These are phyloP conservation scores for Drosophila orena DNA, from an alignment of 1,140 invertebrate genomes.

Conservation along the genomic window DNA sequence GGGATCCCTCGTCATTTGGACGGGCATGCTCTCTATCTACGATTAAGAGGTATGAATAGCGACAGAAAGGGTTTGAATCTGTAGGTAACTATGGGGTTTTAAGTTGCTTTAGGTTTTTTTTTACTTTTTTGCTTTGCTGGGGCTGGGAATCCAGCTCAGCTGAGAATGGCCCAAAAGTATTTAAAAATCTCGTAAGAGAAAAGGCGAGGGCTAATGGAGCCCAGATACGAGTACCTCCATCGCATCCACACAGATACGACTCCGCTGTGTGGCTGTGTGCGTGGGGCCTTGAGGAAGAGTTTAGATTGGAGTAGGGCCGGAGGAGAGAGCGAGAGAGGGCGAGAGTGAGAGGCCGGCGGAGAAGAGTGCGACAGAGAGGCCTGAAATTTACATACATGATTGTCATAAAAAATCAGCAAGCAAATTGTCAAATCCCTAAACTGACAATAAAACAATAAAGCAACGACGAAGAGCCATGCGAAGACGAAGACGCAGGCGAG, in stretches of 20 bases:
- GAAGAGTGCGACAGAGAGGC: conserved; percentile 18
- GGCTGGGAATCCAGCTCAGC: conserved; percentile 19
- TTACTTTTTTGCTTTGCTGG: conserved; percentile 10
- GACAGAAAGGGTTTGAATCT: conserved; percentile 45
- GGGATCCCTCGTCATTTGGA: background rate
- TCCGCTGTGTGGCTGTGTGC: conserved; percentile 3
- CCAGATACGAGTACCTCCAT: conserved; percentile 30
- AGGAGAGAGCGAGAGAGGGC: background rate
- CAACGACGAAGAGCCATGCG: conserved; percentile 60
- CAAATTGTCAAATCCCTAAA: conserved; percentile 83
- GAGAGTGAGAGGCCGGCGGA: background rate
- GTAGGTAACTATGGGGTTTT: conserved; percentile 8
- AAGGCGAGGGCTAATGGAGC: conserved; percentile 71
- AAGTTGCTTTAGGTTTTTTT: conserved; percentile 2
- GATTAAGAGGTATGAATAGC: conserved; percentile 34
- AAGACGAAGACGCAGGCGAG: conserved; percentile 47
- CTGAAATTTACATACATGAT: conserved; percentile 79
- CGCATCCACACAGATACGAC: conserved; percentile 21
- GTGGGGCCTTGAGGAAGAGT: conserved; percentile 71
- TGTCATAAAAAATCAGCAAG: conserved; percentile 83
- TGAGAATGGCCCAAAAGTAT: conserved; percentile 72
- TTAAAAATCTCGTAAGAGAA: conserved; percentile 75
- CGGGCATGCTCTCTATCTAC: background rate
- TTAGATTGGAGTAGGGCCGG: conserved; percentile 27
- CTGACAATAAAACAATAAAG: conserved; percentile 83